These are phyloP conservation scores for Hippocampus zosterae DNA, from an alignment of 2,113 vertebrate species.

Conservation along the genomic window DNA sequence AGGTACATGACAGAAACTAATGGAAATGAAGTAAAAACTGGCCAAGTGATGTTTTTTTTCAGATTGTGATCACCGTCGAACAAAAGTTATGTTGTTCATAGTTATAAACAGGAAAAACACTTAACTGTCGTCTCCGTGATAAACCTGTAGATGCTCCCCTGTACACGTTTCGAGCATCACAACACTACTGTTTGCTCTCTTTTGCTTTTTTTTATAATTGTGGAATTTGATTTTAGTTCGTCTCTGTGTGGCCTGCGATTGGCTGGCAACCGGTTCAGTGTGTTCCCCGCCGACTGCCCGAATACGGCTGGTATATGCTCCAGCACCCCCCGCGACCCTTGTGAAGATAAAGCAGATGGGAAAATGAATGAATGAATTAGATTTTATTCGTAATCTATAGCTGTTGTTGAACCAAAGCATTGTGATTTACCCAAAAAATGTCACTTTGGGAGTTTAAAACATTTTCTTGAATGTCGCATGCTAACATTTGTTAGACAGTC, in stretches of 20 bases:
- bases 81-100: neutral
- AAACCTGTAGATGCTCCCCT: neutral
- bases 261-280: too few species aligned
- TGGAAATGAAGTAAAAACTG: constrained; percentile 16
- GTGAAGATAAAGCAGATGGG: too few species aligned
- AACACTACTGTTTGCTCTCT: neutral
- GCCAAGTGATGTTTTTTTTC: neutral
- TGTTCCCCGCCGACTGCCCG: too few species aligned
- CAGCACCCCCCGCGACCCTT: too few species aligned
- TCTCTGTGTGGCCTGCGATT: too few species aligned
- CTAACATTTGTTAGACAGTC: neutral
- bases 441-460: neutral
- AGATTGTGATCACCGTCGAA: neutral
- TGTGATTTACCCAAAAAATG: too few species aligned
- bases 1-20: constrained; percentile 37
- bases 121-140: neutral
- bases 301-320: too few species aligned
- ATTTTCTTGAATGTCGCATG: neutral
- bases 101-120: neutral
- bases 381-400: neutral
- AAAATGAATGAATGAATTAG: too few species aligned
- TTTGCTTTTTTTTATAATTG: neutral
- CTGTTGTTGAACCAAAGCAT: neutral
- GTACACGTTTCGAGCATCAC: neutral
- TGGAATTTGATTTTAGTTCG: neutral